phyloP scores from a whole-genome alignment of 2,113 vertebrate species.

The Propithecus coquereli region DNA sequence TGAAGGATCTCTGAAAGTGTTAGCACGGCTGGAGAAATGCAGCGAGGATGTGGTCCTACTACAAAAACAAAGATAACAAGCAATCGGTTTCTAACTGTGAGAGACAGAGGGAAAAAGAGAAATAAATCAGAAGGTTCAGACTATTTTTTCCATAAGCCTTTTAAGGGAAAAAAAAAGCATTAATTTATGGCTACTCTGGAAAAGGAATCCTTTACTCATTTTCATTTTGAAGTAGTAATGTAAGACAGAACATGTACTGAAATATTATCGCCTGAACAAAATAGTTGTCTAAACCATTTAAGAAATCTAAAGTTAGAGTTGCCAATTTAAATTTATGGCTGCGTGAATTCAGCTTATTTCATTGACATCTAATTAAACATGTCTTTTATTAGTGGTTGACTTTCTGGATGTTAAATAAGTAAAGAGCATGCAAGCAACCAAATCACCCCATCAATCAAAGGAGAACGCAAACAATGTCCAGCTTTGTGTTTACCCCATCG shows the following conservation, averaged over 20 bases:
- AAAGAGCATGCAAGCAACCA: not conserved
- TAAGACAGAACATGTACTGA: not conserved
- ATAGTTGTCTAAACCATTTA: not conserved
- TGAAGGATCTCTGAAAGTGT: not conserved
- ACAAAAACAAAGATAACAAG: not conserved
- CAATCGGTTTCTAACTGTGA: not conserved
- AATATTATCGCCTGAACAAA: not conserved
- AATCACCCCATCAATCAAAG: not conserved
- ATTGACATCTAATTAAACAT: not conserved
- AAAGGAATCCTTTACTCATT: not conserved
- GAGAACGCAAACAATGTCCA: not conserved
- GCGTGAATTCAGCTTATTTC: slow-evolving; percentile 13
- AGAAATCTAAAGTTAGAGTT: not conserved
- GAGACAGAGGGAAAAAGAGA: not conserved
- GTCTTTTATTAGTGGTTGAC: not conserved
- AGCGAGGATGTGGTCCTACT: not conserved
- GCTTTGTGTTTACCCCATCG: not conserved
- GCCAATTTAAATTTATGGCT: not conserved
- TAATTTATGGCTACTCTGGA: not conserved
- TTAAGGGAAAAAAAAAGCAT: not conserved
- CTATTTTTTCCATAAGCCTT: not conserved
- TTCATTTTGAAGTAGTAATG: not conserved
- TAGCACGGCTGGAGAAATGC: not conserved
- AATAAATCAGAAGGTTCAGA: not conserved
- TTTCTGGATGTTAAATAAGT: not conserved